Evolutionary conservation across 2,113 vertebrate species (phyloP), one percentile per base, ranked within the genome.

Genomic region (Carettochelys insculpta): DNA sequence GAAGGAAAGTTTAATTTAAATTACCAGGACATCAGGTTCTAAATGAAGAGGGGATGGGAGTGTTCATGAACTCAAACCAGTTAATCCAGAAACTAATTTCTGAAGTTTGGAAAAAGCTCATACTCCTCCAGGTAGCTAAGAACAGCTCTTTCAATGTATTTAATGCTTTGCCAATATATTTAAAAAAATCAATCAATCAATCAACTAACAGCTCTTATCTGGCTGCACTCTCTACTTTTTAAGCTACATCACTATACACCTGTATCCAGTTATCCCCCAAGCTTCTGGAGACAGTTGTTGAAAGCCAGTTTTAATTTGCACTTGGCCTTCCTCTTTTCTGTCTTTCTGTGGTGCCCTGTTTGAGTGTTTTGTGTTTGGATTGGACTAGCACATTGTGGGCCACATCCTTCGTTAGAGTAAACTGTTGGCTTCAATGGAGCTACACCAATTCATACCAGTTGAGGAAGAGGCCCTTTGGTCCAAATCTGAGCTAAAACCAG

Each of bases 151-250:
- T 81, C 31, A 6, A 1, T 12, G 38, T 65, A 79, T 3, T 83
- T 61, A 25, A 71, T 1, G 0, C 6, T 13, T n/a, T 80, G n/a
- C 48, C 92, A 80, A 54, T 19, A 54, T 16, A 73, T n/a, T n/a
- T n/a, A n/a, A n/a, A n/a, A n/a, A n/a, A n/a, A n/a, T n/a, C n/a
- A 41, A 77, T 25, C 16, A 83, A 24, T 25, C 16, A 83, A 24
- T 3, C 77, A 41, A n/a, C n/a, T 82, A 76, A 2, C 12, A 56
- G 25, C 53, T 51, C 52, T 16, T 22, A 45, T 58, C 83, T 71
- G 87, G 77, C 50, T 73, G 51, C 47, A n/a, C 13, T 41, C 51
- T 24, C 27, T 45, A 71, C 38, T 0, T 0, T 25, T 19, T 5
- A 58, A 85, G 38, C 54, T n/a, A 82, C 43, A 27, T 38, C 87